Conservation (phyloP, 2,888 invertebrate genomes). For the Napeogenes inachia region DNA sequence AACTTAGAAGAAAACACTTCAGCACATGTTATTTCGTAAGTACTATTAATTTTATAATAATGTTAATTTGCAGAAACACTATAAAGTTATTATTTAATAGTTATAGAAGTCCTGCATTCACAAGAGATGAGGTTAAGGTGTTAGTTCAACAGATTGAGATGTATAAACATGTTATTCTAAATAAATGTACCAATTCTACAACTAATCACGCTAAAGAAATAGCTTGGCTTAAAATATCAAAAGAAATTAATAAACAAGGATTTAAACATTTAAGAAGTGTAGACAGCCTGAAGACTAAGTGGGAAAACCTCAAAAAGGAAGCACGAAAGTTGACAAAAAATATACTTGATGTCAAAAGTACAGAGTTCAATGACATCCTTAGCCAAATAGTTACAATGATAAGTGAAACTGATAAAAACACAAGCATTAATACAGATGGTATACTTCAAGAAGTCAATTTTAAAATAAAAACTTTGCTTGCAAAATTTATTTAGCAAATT, state of each 20-base stretch:
- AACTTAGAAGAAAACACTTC: slow-evolving; percentile 16
- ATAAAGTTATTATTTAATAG: slow-evolving; percentile 30
- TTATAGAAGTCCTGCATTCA: slow-evolving; percentile 55
- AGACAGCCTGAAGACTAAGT: slow-evolving; percentile 57
- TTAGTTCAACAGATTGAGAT: slow-evolving; percentile 52
- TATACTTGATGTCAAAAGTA: slow-evolving; percentile 41
- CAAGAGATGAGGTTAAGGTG: slow-evolving; percentile 48
- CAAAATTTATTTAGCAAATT: background rate
- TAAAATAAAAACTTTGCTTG: slow-evolving; percentile 13
- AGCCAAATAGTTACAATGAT: slow-evolving; percentile 45
- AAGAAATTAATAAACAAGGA: slow-evolving; percentile 49
- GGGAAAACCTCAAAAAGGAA: slow-evolving; percentile 60
- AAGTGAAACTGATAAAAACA: slow-evolving; percentile 42
- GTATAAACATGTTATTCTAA: slow-evolving; percentile 53
- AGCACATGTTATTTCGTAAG: slow-evolving; percentile 22
- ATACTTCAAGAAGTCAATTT: slow-evolving; percentile 30
- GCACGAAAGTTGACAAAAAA: slow-evolving; percentile 50
- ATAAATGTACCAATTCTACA: slow-evolving; percentile 49
- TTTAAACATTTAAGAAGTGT: slow-evolving; percentile 44
- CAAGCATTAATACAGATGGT: slow-evolving; percentile 26
- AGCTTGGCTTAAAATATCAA: slow-evolving; percentile 57
- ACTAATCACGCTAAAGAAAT: slow-evolving; percentile 52
- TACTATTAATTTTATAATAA: slow-evolving; percentile 2
- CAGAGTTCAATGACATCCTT: slow-evolving; percentile 37
- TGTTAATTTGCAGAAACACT: background rate